Evolutionary conservation across 2,888 invertebrate genomes (phyloP), one percentile per base, ranked within the genome.

Genomic region (Thera obeliscata): DNA sequence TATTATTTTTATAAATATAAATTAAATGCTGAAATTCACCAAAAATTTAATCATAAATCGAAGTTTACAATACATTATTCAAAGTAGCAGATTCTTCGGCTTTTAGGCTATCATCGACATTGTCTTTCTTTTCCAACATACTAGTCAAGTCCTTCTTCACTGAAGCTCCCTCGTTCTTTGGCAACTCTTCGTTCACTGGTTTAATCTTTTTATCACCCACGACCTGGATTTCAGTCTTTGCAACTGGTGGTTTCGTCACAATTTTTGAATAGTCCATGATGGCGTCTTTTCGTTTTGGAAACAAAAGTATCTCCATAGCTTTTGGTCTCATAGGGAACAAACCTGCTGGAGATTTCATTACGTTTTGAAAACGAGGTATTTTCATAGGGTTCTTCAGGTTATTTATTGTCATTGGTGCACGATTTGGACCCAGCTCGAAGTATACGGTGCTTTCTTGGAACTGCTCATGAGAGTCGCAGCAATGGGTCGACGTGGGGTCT

Each of bases 391-490:
- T 69, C 12, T 59, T 69, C n/a, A 66, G n/a, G 57, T 66, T 69
- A 38, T 69, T 69, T 2, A 66, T 58, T 9, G 72, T 80, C 60
- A 69, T 66, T 5, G 67, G 69, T 6, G 59, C 36, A 59, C 77
- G 76, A 67, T 82, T 87, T 0, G 88, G 82, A 2, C 77, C 74
- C 9, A 90, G 74, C 67, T 92, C 90, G 1, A 90, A 81, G 54
- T 85, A 78, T 1, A 89, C 73, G 2, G 85, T 83, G 6, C 88
- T 87, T 69, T 91, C 90, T 48, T 86, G 84, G 0, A 83, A 63
- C 41, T 86, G 81, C 62, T 91, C 92, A 61, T 87, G 89, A 2
- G 92, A 90, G 12, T 87, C 86, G 68, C 93, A 93, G 72, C 93
- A 93, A 7, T 82, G 62, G 0, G 82, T 69, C 0, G 90, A 89